Evolutionary conservation across 1,140 invertebrate species (phyloP), one percentile per base, ranked within the genome.

Genomic region (Radopholus similis): DNA sequence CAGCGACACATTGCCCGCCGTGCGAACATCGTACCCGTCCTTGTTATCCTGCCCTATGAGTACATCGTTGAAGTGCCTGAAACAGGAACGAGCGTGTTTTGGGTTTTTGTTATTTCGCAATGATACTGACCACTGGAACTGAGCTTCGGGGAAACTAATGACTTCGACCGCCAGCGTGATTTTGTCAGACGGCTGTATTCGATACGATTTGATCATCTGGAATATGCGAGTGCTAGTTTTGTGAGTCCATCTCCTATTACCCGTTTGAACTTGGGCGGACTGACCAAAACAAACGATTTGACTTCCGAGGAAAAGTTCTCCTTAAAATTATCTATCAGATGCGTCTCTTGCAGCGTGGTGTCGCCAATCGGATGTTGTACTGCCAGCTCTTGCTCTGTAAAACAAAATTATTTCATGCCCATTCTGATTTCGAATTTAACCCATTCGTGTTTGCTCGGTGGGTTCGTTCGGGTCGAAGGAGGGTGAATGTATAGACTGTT

Each of bases 151-250:
- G 30, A 73, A 74, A 44, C 66, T 71, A n/a, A 54, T 54, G 28
- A 80, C 78, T 66, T 80, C 78, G n/a, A 78, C 78, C n/a, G 78
- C 78, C 15, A 80, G 64, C 9, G 78, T 81, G 23, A 78, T 42
- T 21, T 65, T 74, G 64, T 80, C 78, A 6, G 78, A 64, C 8
- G 73, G 54, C 34, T 74, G 63, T 18, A 80, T 70, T 28, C 78
- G 73, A 44, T 80, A 80, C 11, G 78, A 76, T 68, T 80, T 78
- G 56, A 80, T 80, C 13, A 81, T 75, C 38, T 63, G 8, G 30
- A 49, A 23, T 56, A 4, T 23, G 9, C 18, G 18, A n/a, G 15
- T 4, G 26, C n/a, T 18, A 6, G 4, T 62, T 62, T n/a, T 2
- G 47, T 11, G 2, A 35, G 49, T 23, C 18, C 2, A 13, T 26